These are phyloP conservation scores for Plusia festucae DNA, from an alignment of 2,888 invertebrate species.

Conservation along the genomic window DNA sequence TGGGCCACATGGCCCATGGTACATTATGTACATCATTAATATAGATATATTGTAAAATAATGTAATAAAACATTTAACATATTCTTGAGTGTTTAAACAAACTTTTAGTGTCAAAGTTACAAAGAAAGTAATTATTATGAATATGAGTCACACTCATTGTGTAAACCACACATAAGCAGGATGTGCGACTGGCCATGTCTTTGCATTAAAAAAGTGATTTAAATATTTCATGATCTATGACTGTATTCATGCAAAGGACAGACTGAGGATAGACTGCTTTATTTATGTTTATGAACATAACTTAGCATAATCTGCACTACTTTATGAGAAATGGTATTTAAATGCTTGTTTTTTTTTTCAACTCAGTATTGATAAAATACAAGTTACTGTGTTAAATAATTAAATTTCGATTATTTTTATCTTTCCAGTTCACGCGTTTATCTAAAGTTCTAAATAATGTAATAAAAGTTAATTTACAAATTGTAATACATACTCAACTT, in stretches of 20 bases:
- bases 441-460: too few species aligned
- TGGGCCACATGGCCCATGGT: too few species aligned
- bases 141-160: slow-evolving; percentile 50
- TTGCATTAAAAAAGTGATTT: slow-evolving; percentile 35
- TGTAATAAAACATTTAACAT: slow-evolving; percentile 14
- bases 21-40: too few species aligned
- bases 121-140: slow-evolving; percentile 49
- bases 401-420: too few species aligned
- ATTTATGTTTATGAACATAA: not conserved
- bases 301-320: too few species aligned
- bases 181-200: slow-evolving; percentile 36
- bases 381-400: too few species aligned
- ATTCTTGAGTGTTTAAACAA: slow-evolving; percentile 6
- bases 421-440: too few species aligned
- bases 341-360: too few species aligned
- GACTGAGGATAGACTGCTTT: not conserved
- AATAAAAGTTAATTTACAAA: too few species aligned
- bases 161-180: slow-evolving; percentile 49
- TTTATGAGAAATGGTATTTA: not conserved
- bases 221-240: slow-evolving; percentile 22
- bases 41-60: not conserved
- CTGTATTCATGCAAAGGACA: not conserved
- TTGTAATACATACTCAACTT: too few species aligned
- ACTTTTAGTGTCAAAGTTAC: slow-evolving; percentile 18
- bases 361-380: too few species aligned